Evolutionary conservation across 2,113 vertebrate genomes (phyloP), one percentile per base, ranked within the genome.

Genomic region (Corvus moneduloides): DNA sequence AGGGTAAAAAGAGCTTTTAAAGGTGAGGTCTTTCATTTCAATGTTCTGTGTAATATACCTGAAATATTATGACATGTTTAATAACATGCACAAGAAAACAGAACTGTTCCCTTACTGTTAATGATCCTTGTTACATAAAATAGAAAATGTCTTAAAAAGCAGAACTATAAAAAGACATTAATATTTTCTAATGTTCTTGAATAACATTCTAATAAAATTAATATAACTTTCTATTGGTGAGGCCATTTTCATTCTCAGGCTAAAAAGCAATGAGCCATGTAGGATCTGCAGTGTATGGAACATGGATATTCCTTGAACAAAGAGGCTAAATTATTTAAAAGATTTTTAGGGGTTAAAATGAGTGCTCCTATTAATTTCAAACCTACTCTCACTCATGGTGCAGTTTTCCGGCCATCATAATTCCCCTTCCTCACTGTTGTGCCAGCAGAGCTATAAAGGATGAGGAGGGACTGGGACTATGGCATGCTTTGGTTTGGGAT

Each of bases 161-260:
- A 63, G 32, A 78, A 44, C 24, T 41, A 54, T 78, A 76, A 87
- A 82, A 87, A 72, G 11, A 33, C 17, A 46, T 68, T 64, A 91
- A 58, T 87, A 83, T 89, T 87, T 94, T 89, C 30, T 91, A 80
- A 91, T 79, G 17, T 46, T 89, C 58, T 82, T 95, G 52, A 94
- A 72, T 87, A 97, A 85, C 43, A 87, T 71, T 91, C 39, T 80
- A 87, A 94, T 91, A 93, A 87, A 96, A 74, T 69, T 85, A 87
- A 87, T 93, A 69, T 62, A 79, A 78, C 39, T 85, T 95, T 90
- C 41, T 77, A 76, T 46, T 89, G 76, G 79, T 48, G 16, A 32
- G 22, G 3, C 16, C 23, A 72, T 91, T 87, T 93, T 93, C 16
- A 41, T 89, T 84, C n/a, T 58, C 58, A 2, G 46, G 8, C 43